Base-by-base conservation (phyloP, 2,888 invertebrate genomes). In the Tolmerus cingulatus region DNA sequence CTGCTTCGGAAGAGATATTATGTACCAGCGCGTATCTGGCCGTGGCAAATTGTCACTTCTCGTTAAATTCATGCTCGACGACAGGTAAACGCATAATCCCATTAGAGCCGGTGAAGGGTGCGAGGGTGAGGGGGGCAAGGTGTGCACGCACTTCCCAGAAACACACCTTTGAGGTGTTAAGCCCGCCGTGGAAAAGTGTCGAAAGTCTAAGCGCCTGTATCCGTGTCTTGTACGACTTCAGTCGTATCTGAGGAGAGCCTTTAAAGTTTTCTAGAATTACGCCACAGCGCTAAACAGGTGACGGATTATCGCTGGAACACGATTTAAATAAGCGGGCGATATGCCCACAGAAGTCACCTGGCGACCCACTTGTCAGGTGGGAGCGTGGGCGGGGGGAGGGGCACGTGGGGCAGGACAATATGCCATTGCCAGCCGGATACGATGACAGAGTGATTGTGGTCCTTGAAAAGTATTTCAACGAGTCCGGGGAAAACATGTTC, bases 401-500 rank as follows among this genome's bases (percentile, higher is more conserved):
- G 4, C 1, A 19, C 14, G 76, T 30, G 76, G 19, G 14, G 30
- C 34, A 76, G 76, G 37, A 76, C 76, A 37, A 37, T 37, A 37
- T 76, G 34, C n/a, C 76, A n/a, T 76, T 76, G 34, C 76, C 76
- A 76, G 19, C 76, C 66, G 66, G 66, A 66, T 66, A 66, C 66
- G 66, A 66, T 66, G 66, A 66, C 66, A 66, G 66, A 66, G 66
- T 66, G 66, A 66, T 66, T 66, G 66, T 66, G 66, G 66, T 66
- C 66, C 66, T 66, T 66, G 66, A 66, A 66, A 66, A 66, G 66
- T 66, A 66, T 66, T 66, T 66, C 66, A 66, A 66, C 66, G 66
- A 66, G 23, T 66, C 66, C 27, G 23, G 23, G 66, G 23, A 66
- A 66, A 9, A 23, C 66, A 66, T 66, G 66, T 66, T 23, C 23